Conservation (phyloP, 2,113 vertebrate species). For the Pterocles burchelli region DNA sequence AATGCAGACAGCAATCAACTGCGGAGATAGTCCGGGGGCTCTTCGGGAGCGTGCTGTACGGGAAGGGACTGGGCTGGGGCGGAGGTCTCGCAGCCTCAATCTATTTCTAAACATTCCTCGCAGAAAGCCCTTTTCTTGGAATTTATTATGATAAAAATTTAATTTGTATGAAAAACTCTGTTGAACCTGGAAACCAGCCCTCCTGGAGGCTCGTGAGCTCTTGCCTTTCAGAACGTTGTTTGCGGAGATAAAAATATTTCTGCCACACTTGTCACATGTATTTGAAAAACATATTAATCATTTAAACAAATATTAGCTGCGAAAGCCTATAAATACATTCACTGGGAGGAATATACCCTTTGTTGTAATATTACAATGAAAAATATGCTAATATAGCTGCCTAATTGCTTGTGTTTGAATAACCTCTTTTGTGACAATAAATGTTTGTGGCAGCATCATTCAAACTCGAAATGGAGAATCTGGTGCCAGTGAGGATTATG, state of each 20-base stretch:
- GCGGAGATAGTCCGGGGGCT: neutral
- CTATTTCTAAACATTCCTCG: neutral
- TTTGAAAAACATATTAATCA: slow-evolving; percentile 83
- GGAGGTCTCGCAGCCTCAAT: neutral
- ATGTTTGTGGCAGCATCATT: slow-evolving; percentile 70
- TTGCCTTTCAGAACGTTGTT: slow-evolving; percentile 42
- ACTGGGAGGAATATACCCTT: slow-evolving; percentile 69
- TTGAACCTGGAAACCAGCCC: slow-evolving; percentile 37
- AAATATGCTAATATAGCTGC: slow-evolving; percentile 75
- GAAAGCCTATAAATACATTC: slow-evolving; percentile 72
- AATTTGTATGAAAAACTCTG: neutral
- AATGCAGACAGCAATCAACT: neutral
- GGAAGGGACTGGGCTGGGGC: neutral
- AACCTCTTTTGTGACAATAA: slow-evolving; percentile 74
- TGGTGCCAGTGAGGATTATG: slow-evolving; percentile 39
- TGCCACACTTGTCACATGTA: slow-evolving; percentile 72
- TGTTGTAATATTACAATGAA: slow-evolving; percentile 73
- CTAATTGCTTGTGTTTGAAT: slow-evolving; percentile 78
- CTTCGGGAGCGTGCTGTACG: accelerated
- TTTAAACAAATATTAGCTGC: slow-evolving; percentile 81
- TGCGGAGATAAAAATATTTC: slow-evolving; percentile 66
- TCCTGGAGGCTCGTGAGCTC: neutral
- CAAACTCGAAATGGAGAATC: slow-evolving; percentile 53
- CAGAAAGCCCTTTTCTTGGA: neutral
- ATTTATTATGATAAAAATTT: neutral